A percentile compares a stretch with the other conserved stretches of the same genome.
Conservation (phyloP, 2,888 invertebrate genomes). For the Phengaris alcon region DNA sequence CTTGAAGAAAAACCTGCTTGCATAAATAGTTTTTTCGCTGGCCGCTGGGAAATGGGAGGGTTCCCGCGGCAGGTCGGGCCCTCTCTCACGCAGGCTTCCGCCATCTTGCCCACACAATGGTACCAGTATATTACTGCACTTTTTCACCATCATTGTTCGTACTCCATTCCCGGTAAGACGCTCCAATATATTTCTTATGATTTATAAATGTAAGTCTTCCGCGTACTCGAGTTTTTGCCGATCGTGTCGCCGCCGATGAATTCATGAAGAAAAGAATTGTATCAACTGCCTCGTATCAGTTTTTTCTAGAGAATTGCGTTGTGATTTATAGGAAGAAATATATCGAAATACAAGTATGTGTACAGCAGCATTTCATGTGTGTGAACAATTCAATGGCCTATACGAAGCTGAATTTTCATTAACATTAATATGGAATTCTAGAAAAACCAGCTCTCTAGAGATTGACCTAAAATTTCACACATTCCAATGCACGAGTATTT, state of each 20-base stretch:
- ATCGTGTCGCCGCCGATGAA: slow-evolving; percentile 37
- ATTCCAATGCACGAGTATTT: not conserved
- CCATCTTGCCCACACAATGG: slow-evolving; percentile 67
- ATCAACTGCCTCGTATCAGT: not conserved
- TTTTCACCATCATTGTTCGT: slow-evolving; percentile 64
- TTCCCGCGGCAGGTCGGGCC: slow-evolving; percentile 67
- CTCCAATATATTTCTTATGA: slow-evolving; percentile 55
- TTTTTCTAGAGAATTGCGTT: not conserved
- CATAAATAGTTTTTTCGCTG: slow-evolving; percentile 34
- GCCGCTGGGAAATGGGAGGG: slow-evolving; percentile 44
- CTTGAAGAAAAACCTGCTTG: slow-evolving; percentile 29
- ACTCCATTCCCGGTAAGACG: slow-evolving; percentile 70
- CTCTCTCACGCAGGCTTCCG: slow-evolving; percentile 71
- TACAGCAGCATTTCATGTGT: no score
- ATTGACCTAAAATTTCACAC: slow-evolving; percentile 2
- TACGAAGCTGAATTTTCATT: not conserved
- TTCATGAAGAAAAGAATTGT: slow-evolving; percentile 14
- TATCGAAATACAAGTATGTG: not conserved
- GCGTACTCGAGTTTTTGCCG: slow-evolving; percentile 56
- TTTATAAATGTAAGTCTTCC: slow-evolving; percentile 64
- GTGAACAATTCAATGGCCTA: not conserved
- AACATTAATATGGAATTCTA: not conserved
- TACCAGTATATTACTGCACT: slow-evolving; percentile 56
- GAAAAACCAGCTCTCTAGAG: not conserved
- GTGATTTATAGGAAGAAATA: not conserved